Conservation (phyloP, 2,113 vertebrate species). For the Notechis scutatus region DNA sequence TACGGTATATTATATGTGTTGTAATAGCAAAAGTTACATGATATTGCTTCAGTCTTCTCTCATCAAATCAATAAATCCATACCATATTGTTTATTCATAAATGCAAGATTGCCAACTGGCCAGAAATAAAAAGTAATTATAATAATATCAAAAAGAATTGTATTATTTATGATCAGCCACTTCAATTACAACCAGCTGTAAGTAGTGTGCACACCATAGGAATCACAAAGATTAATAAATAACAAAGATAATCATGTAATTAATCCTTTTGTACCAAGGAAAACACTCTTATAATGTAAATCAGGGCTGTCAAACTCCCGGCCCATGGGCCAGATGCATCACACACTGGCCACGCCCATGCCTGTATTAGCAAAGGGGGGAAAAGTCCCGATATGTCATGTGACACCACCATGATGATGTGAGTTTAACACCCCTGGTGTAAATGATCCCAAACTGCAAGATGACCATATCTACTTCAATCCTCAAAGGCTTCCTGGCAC, state of each 20-base stretch:
- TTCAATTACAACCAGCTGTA: not conserved
- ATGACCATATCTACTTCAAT: not conserved
- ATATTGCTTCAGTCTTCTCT: fast-evolving
- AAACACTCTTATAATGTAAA: not conserved
- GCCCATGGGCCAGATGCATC: too few relatives aligned
- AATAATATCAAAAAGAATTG: not conserved
- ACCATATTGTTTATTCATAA: not conserved
- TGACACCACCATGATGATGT: too few relatives aligned
- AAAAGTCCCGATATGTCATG: too few relatives aligned
- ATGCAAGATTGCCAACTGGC: not conserved
- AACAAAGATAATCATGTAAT: not conserved
- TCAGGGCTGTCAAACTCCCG: too few relatives aligned
- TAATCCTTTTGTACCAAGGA: not conserved
- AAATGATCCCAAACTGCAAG: not conserved
- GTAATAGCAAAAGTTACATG: not conserved
- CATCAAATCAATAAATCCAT: not conserved
- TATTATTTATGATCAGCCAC: not conserved
- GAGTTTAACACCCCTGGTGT: too few relatives aligned
- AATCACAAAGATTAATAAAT: not conserved
- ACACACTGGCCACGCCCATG: too few relatives aligned
- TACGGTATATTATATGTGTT: fast-evolving
- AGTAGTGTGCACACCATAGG: not conserved
- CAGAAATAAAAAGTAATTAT: not conserved
- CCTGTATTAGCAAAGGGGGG: too few relatives aligned
- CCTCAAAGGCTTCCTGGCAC: not conserved